Evolutionary conservation across 2,888 invertebrate species (phyloP), one percentile per base, ranked within the genome.

Genomic region (Aspidiotus rigidus): DNA sequence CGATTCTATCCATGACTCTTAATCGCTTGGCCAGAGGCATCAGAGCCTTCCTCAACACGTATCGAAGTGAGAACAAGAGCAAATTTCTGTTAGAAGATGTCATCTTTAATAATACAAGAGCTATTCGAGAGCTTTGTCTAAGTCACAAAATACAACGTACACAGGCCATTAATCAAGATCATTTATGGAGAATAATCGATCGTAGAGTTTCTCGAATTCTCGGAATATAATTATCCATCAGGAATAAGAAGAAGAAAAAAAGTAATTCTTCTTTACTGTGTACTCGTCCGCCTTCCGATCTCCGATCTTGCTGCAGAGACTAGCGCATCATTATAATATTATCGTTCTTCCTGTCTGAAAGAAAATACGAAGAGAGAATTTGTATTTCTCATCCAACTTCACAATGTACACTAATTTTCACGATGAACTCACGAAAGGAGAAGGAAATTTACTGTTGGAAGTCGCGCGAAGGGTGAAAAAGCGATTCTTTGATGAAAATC

Each of bases 121-220:
- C 28, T 1, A 28, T 28, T 11, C n/a, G n/a, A 49, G 6, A 11
- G 49, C 10, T 49, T n/a, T 49, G n/a, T 49, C 49, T 49, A 49
- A 49, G n/a, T n/a, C 49, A 49, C 49, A 49, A 49, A 49, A n/a
- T 49, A 13, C 49, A n/a, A 11, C 49, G n/a, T n/a, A 49, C 49
- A 3, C 49, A n/a, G 49, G n/a, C 49, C n/a, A 49, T 49, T n/a
- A 49, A 49, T 49, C 49, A 49, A 49, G 49, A 49, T 13, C 49
- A 49, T 49, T 49, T 49, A 49, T 28, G 6, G 6, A 13, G 10
- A 49, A 49, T n/a, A 49, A 11, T 11, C 49, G 1, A 49, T 49
- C 49, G 49, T 49, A 49, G n/a, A 49, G n/a, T 49, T 49, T 49
- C n/a, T 49, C 49, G 10, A 49, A 49, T 49, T 49, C 49, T n/a